These are phyloP conservation scores for Caradrina clavipalpis DNA, from an alignment of 2,888 invertebrate genomes.

Conservation along the genomic window DNA sequence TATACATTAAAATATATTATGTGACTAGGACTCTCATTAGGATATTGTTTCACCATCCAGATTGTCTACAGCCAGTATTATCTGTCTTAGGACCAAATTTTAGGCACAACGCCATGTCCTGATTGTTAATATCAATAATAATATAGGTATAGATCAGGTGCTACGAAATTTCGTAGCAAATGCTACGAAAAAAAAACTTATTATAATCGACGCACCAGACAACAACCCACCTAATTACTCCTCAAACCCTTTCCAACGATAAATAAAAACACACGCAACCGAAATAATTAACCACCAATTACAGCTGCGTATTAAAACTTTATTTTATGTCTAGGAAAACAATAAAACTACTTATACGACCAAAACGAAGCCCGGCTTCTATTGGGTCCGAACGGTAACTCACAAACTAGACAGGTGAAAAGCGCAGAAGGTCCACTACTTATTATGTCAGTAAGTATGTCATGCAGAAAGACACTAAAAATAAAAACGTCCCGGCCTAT, in stretches of 20 bases:
- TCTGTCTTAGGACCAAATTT: no score
- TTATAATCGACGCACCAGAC: background rate
- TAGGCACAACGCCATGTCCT: no score
- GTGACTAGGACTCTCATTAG: no score
- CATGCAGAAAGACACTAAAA: background rate
- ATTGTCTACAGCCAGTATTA: no score
- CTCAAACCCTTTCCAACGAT: slow-evolving; percentile 36
- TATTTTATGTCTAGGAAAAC: slow-evolving; percentile 62
- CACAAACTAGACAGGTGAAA: slow-evolving; percentile 4
- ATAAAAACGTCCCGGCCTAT: no score
- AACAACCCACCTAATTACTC: slow-evolving; percentile 17
- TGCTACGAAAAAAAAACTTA: slow-evolving; percentile 7
- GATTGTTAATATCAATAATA: no score
- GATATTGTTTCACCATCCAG: no score
- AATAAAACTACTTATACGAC: slow-evolving; percentile 63
- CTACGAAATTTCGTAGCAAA: slow-evolving; percentile 15
- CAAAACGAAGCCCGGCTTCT: slow-evolving; percentile 46
- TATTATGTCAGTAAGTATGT: background rate
- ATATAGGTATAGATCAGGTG: background rate
- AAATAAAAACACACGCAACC: slow-evolving; percentile 58
- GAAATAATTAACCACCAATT: slow-evolving; percentile 62
- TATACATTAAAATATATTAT: no score
- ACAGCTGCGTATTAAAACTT: slow-evolving; percentile 60
- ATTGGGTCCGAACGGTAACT: slow-evolving; percentile 51
- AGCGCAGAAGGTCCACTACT: slow-evolving; percentile 24